phyloP scores from a whole-genome alignment of 2,888 invertebrate genomes.

The Masnerella sp. region DNA sequence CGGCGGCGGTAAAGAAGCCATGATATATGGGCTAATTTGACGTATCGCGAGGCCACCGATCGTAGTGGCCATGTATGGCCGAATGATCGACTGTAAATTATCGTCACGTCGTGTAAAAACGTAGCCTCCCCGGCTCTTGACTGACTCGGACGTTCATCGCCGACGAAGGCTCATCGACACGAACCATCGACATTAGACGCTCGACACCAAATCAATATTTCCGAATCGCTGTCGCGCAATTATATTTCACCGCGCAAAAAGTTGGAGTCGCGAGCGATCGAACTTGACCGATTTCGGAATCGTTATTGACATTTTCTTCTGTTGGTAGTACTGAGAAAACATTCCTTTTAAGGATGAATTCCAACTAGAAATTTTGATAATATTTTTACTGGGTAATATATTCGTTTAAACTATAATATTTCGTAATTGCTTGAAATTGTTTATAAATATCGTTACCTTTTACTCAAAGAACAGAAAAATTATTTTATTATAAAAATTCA shows the following conservation, averaged over 20 bases:
- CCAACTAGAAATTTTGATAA: too few species aligned
- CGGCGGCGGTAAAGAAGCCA: slow-evolving; percentile 72
- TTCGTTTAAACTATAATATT: too few species aligned
- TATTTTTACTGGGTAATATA: too few species aligned
- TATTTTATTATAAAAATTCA: too few species aligned
- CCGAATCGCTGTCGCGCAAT: not conserved
- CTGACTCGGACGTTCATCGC: slow-evolving; percentile 69
- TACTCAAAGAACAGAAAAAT: too few species aligned
- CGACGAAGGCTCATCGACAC: slow-evolving; percentile 73
- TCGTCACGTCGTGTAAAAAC: slow-evolving; percentile 75
- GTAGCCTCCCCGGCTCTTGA: slow-evolving; percentile 62
- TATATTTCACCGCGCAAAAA: not conserved
- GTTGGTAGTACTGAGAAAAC: too few species aligned
- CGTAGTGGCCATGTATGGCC: slow-evolving; percentile 73
- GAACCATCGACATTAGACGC: slow-evolving; percentile 44
- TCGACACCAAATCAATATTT: slow-evolving; percentile 41
- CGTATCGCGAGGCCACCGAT: slow-evolving; percentile 74
- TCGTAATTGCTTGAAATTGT: too few species aligned
- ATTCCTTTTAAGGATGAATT: too few species aligned
- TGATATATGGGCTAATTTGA: slow-evolving; percentile 77
- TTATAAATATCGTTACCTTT: too few species aligned
- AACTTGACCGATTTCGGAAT: too few species aligned
- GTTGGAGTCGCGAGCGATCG: too few species aligned
- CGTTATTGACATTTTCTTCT: too few species aligned
- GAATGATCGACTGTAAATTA: slow-evolving; percentile 77